A percentile compares a stretch with the other conserved stretches of the same genome.
Evolutionary conservation across 2,113 vertebrate species (phyloP).

Genomic region (Platysternon megacephalum): DNA sequence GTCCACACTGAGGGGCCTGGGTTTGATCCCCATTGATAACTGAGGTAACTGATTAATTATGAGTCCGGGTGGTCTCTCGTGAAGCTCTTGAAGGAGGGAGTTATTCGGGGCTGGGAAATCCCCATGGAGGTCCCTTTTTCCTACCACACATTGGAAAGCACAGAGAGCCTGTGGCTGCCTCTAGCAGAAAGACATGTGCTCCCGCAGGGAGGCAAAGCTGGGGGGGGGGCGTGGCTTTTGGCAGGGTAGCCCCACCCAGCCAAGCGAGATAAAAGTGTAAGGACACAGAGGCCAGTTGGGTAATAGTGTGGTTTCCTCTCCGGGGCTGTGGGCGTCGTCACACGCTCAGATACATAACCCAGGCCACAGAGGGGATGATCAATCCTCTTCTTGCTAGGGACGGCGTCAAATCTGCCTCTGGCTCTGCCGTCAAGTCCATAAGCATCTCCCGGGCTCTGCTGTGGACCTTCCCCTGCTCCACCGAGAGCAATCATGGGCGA

Average conservation of each 20-base stretch:
- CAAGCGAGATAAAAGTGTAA: neutral
- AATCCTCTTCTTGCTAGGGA: neutral
- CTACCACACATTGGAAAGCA: neutral
- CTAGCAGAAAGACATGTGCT: neutral
- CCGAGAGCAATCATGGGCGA: conserved; percentile 53
- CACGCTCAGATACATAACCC: neutral
- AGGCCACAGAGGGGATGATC: neutral
- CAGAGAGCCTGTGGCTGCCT: neutral
- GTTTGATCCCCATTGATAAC: neutral
- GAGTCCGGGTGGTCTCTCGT: neutral
- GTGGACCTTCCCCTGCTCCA: neutral
- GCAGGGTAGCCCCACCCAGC: neutral
- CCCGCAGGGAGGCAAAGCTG: neutral
- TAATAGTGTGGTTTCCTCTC: conserved; percentile 28
- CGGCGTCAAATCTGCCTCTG: neutral
- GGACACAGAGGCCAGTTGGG: neutral
- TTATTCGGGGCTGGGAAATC: neutral
- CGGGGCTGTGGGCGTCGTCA: conserved; percentile 1
- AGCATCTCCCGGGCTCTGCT: neutral
- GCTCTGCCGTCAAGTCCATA: neutral
- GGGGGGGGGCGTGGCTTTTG: conserved; percentile 37
- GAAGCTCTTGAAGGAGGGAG: neutral
- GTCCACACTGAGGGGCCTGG: neutral
- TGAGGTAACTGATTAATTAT: neutral
- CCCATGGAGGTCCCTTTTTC: neutral